Evolutionary conservation across 2,113 vertebrate genomes (phyloP).

Genomic region (Halcyon senegalensis): DNA sequence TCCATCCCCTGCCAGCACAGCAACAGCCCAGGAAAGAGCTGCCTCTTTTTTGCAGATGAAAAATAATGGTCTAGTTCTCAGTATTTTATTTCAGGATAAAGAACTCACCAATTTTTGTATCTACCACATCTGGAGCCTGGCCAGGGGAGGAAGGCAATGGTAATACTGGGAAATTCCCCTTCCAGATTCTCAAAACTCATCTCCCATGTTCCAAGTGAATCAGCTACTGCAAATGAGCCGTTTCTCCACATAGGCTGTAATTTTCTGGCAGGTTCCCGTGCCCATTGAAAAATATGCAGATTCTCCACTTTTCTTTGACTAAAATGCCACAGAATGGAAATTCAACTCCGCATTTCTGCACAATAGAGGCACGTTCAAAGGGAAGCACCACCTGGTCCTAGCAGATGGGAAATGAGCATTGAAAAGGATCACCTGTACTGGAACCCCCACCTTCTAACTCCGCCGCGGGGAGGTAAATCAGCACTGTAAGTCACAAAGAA

Average conservation of each 20-base stretch:
- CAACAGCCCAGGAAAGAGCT: neutral
- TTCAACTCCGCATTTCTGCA: neutral
- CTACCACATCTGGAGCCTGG: neutral
- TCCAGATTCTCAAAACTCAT: neutral
- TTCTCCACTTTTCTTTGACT: conserved; percentile 39
- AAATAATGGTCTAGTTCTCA: neutral
- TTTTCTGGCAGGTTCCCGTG: neutral
- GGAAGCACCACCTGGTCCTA: conserved; percentile 61
- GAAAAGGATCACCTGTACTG: conserved; percentile 50
- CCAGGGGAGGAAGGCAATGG: neutral
- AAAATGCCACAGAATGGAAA: conserved; percentile 44
- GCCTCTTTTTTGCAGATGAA: neutral
- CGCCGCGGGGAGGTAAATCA: conserved; percentile 32
- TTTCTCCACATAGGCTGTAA: neutral
- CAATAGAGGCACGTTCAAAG: conserved; percentile 41
- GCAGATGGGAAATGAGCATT: conserved; percentile 65
- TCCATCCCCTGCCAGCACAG: neutral
- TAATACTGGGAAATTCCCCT: neutral
- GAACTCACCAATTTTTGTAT: neutral
- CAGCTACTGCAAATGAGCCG: neutral
- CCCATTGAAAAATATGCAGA: conserved; percentile 15
- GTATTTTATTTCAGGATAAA: neutral
- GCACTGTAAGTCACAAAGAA: neutral
- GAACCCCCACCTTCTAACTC: conserved; percentile 11
- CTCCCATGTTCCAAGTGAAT: neutral